Evolutionary conservation across 2,113 vertebrate species (phyloP).

Genomic region (Andinoacara biseriatus): DNA sequence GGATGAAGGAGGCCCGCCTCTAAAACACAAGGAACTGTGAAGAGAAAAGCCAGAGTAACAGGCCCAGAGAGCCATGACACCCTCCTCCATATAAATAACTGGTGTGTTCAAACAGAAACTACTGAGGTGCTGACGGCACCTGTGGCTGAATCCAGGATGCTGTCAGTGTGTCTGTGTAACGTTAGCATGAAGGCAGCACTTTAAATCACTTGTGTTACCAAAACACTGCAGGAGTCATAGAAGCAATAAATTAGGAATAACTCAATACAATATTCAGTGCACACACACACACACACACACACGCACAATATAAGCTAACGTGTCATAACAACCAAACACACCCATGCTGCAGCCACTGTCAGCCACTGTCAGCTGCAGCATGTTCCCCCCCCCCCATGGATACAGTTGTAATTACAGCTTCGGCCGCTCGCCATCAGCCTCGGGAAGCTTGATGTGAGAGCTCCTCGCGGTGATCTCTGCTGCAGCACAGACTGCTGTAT

Average conservation of each 20-base stretch:
- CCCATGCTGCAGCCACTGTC: background rate
- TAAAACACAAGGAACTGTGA: no score
- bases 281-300: background rate
- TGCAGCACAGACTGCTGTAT: background rate
- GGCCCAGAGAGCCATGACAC: no score
- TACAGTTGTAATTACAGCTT: background rate
- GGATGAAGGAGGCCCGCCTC: no score
- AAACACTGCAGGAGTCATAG: background rate
- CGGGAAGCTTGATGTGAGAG: background rate
- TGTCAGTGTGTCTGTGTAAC: background rate
- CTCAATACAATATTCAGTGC: background rate
- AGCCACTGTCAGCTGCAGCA: background rate
- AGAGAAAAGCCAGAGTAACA: no score
- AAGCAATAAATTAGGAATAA: background rate
- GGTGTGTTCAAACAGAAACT: background rate
- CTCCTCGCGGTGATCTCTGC: background rate
- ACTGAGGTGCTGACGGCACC: no score
- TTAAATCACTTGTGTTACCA: background rate
- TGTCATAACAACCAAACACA: background rate
- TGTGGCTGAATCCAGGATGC: background rate
- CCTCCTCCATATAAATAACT: background rate
- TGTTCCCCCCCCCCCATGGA: background rate
- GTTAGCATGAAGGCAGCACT: background rate
- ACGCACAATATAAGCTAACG: background rate
- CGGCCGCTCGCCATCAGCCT: background rate